Percentiles rank a stretch among this genome's conserved stretches.
phyloP scores from a whole-genome alignment of 2,888 invertebrate species.

The Macaria liturata region DNA sequence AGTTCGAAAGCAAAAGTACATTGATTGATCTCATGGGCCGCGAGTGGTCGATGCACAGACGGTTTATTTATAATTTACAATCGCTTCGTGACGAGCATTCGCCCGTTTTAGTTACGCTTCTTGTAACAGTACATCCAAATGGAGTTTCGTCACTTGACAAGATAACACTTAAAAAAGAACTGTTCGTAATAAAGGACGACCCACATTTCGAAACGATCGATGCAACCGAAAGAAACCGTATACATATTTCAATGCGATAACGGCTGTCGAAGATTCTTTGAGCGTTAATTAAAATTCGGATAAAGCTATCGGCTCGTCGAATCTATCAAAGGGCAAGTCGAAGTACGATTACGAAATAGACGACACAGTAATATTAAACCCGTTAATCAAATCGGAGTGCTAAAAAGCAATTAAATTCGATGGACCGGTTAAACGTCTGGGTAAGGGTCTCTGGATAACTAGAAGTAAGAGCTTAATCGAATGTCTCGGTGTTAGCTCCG shows the following conservation, averaged over 20 bases:
- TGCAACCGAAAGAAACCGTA: slow-evolving; percentile 47
- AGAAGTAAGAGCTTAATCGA: slow-evolving; percentile 45
- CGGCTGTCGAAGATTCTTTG: slow-evolving; percentile 48
- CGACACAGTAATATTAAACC: slow-evolving; percentile 44
- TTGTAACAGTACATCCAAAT: slow-evolving; percentile 60
- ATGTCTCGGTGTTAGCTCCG: slow-evolving; percentile 38
- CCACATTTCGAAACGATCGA: slow-evolving; percentile 60
- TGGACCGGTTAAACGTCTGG: slow-evolving; percentile 46
- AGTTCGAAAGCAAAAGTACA: slow-evolving; percentile 47
- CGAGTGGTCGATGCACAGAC: slow-evolving; percentile 35
- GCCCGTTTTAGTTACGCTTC: slow-evolving; percentile 58
- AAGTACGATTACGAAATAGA: slow-evolving; percentile 40
- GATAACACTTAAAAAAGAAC: slow-evolving; percentile 65
- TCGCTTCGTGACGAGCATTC: slow-evolving; percentile 61
- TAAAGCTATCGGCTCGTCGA: slow-evolving; percentile 42
- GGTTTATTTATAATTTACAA: slow-evolving; percentile 62
- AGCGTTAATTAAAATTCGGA: slow-evolving; percentile 61
- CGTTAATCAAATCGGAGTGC: slow-evolving; percentile 57
- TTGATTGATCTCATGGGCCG: slow-evolving; percentile 52
- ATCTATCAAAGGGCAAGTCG: slow-evolving; percentile 36
- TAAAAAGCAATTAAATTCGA: slow-evolving; percentile 71
- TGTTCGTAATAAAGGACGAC: slow-evolving; percentile 57
- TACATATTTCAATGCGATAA: slow-evolving; percentile 53
- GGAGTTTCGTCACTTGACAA: slow-evolving; percentile 64
- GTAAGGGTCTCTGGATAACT: slow-evolving; percentile 50